phyloP scores from a whole-genome alignment of 2,113 vertebrate genomes.

The Litocranius walleri region DNA sequence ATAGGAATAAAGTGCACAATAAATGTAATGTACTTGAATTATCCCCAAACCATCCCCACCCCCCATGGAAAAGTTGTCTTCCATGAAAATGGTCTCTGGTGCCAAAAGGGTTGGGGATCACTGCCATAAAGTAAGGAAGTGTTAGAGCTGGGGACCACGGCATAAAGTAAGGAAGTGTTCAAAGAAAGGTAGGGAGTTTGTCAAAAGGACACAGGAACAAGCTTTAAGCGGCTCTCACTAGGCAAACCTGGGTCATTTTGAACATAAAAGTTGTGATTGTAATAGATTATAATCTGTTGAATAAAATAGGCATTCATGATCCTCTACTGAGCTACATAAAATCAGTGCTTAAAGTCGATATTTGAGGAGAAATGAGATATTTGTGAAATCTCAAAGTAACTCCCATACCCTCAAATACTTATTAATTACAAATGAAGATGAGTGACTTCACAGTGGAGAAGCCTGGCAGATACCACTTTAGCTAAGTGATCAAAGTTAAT shows the following conservation, averaged over 20 bases:
- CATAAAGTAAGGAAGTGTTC: neutral
- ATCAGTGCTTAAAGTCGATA: neutral
- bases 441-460: neutral
- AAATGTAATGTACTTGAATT: neutral
- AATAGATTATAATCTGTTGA: neutral
- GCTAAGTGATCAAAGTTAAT: neutral
- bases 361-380: neutral
- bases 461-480: neutral
- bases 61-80: neutral
- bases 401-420: neutral
- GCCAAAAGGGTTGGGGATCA: neutral
- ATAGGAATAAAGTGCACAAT: neutral
- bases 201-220: neutral
- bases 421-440: neutral
- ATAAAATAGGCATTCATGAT: neutral
- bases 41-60: fast-evolving
- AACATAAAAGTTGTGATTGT: neutral
- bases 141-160: neutral
- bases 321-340: neutral
- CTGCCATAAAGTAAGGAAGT: neutral
- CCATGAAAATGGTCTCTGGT: neutral
- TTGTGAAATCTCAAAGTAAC: neutral
- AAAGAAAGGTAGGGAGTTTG: neutral
- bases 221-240: neutral
- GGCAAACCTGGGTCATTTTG: neutral